phyloP scores from a whole-genome alignment of 2,113 vertebrate genomes.

The Oceanites oceanicus region DNA sequence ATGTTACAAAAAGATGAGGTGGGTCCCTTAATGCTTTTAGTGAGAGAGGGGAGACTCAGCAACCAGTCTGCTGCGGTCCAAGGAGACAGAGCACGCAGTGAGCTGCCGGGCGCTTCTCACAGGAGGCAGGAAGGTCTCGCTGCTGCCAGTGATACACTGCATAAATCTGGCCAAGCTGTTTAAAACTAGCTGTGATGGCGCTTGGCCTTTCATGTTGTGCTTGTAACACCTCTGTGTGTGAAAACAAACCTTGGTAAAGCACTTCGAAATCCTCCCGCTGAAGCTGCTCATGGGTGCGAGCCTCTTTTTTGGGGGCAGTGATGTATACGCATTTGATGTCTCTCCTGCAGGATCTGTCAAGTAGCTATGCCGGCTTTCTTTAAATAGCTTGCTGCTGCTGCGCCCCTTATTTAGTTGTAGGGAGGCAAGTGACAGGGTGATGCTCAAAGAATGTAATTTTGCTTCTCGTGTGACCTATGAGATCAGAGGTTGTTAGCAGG shows the following conservation, averaged over 20 bases:
- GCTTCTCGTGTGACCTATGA: conserved; percentile 54
- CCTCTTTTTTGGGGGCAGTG: background rate
- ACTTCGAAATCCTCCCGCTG: background rate
- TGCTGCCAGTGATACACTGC: accelerated
- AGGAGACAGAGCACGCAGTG: background rate
- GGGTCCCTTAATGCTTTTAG: background rate
- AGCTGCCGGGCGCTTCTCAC: background rate
- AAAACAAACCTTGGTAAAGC: background rate
- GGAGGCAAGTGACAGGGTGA: background rate
- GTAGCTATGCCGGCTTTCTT: background rate
- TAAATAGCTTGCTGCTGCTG: background rate
- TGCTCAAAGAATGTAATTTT: conserved; percentile 48
- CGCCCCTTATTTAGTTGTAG: conserved; percentile 15
- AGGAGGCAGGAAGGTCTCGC: background rate
- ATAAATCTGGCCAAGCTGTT: background rate
- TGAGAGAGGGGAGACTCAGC: background rate
- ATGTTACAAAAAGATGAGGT: background rate
- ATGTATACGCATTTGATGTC: background rate
- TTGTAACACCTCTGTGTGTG: background rate
- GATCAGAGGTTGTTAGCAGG: conserved; percentile 16
- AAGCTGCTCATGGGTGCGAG: background rate
- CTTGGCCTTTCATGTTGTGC: background rate
- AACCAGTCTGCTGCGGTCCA: background rate
- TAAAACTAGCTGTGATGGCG: background rate
- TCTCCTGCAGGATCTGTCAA: background rate